phyloP scores from a whole-genome alignment of 2,113 vertebrate species.

The Podocnemis expansa region DNA sequence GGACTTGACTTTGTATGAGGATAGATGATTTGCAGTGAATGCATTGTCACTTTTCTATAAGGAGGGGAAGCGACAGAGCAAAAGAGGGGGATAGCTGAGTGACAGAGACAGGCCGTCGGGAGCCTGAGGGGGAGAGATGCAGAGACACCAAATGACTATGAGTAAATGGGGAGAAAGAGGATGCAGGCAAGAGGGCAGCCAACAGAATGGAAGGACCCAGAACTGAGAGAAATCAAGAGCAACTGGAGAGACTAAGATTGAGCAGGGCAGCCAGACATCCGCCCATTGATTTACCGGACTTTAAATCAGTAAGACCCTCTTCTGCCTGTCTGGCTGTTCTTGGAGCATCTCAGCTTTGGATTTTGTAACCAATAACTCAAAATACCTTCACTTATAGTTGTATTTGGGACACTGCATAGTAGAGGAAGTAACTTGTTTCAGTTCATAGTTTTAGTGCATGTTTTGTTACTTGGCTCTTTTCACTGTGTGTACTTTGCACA shows the following conservation, averaged over 20 bases:
- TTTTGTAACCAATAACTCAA: background rate
- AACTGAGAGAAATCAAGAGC: background rate
- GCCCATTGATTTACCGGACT: too few relatives aligned
- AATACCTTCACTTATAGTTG: constrained; percentile 1
- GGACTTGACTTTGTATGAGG: background rate
- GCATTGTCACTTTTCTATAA: background rate
- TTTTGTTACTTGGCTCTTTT: background rate
- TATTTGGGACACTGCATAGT: background rate
- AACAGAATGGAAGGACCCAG: background rate
- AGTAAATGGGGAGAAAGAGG: background rate
- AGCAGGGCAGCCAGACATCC: background rate
- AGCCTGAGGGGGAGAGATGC: background rate
- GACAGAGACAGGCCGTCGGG: background rate
- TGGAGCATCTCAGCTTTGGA: background rate
- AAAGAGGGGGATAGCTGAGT: background rate
- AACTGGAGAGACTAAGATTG: background rate
- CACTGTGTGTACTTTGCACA: background rate
- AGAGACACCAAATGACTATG: background rate
- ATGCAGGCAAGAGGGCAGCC: background rate
- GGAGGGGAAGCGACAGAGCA: background rate
- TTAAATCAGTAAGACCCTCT: too few relatives aligned
- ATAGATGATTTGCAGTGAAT: background rate
- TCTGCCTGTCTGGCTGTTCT: background rate
- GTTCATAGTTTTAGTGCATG: background rate
- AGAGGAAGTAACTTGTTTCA: background rate